phyloP scores from a whole-genome alignment of 2,113 vertebrate genomes.

The Dascyllus trimaculatus region DNA sequence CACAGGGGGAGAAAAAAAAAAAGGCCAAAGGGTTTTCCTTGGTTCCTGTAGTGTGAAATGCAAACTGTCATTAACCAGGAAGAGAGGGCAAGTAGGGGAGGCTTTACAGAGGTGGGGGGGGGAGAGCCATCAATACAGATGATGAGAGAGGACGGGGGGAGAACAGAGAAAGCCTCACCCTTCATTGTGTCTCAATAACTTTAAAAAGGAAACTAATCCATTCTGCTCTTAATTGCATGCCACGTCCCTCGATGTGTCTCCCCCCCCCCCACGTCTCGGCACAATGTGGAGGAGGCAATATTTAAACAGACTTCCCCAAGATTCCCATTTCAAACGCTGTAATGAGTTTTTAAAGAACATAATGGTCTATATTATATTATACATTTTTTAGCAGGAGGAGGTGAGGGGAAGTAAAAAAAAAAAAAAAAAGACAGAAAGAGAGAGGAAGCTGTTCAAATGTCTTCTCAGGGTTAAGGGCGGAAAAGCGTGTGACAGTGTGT shows the following conservation, averaged over 20 bases:
- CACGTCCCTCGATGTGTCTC: conserved; percentile 78
- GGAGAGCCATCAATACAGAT: conserved; percentile 75
- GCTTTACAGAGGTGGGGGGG: conserved; percentile 53
- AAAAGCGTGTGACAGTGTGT: conserved; percentile 21
- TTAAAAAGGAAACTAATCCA: conserved; percentile 86
- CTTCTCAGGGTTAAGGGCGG: conserved; percentile 62
- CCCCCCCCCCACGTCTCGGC: conserved; percentile 30
- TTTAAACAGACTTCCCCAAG: conserved; percentile 76
- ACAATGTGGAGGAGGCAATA: conserved; percentile 75
- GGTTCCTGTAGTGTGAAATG: conserved; percentile 70
- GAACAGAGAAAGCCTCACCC: conserved; percentile 64
- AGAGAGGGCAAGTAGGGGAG: conserved; percentile 59
- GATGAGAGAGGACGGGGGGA: conserved; percentile 65
- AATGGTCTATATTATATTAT: conserved; percentile 82
- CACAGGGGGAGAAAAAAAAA: conserved; percentile 9
- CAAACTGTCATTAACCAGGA: conserved; percentile 76
- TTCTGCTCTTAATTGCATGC: conserved; percentile 85
- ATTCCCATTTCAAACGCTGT: conserved; percentile 82
- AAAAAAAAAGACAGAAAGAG: background rate
- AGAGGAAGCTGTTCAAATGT: conserved; percentile 66
- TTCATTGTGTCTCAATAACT: conserved; percentile 84
- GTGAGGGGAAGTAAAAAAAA: conserved; percentile 30
- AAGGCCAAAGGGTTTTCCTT: conserved; percentile 76
- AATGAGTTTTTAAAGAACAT: conserved; percentile 87
- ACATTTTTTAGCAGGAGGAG: conserved; percentile 71